Base-by-base conservation (phyloP, 2,797 vertebrate genomes). In the Lepus townsendii region DNA sequence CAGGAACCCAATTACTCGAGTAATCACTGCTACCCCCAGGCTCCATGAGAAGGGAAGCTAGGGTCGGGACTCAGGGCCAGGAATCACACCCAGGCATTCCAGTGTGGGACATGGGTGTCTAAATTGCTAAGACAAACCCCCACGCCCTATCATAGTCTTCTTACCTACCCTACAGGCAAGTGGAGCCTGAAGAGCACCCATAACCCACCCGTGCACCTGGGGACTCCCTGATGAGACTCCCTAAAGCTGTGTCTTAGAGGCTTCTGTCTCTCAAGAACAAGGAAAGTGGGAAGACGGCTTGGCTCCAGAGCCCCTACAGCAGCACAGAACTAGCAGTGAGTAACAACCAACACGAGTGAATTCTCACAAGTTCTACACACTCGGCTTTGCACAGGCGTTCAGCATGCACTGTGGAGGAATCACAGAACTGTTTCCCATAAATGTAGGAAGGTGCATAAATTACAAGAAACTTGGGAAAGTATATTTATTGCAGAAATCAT, bases 401-500 rank as follows among this genome's bases (percentile, higher is more conserved):
- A 54, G 10, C 16, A 50, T 0, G 1, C 54, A 38, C 26, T n/a
- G 63, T 30, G 1, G 62, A 30, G 17, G 88, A 89, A 16, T 27
- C 52, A 38, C 80, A 94, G 82, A 47, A 54, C 52, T 30, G 16
- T 63, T 83, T 76, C 77, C 85, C 69, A 47, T 79, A 50, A 50
- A n/a, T 72, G n/a, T 35, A 92, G 62, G 83, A 93, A 87, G 66
- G 60, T 72, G 68, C 42, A 54, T 50, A 35, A 76, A 72, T 65
- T 62, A 65, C 86, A 82, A 76, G 50, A 66, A 47, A 69, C 68
- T 60, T 47, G 17, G 65, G 60, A 87, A 96, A 93, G 76, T 38
- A 73, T n/a, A 95, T 62, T 57, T 76, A 83, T 65, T 77, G 76
- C 72, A 72, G 75, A 83, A 75, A 80, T 93, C 66, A 24, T 35